phyloP scores from a whole-genome alignment of 2,797 vertebrate genomes.

The Nothura maculosa region DNA sequence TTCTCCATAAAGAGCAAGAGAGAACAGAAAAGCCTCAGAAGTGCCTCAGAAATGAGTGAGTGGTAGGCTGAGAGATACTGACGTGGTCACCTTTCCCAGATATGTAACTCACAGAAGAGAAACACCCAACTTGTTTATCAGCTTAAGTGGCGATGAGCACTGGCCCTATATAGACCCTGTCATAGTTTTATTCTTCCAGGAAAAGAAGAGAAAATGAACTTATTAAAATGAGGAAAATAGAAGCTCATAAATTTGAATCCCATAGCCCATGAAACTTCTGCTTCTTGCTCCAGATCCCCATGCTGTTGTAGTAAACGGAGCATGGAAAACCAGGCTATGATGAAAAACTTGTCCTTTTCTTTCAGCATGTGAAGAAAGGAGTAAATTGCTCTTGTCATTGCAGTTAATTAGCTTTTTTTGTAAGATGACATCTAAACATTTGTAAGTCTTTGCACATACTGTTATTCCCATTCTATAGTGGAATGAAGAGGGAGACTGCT shows the following conservation, averaged over 20 bases:
- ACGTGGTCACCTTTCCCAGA: background rate
- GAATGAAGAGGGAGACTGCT: background rate
- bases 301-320: background rate
- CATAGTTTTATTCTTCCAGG: background rate
- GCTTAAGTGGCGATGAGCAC: rapidly evolving
- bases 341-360: background rate
- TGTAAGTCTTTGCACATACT: background rate
- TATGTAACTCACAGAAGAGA: background rate
- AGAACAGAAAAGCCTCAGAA: no score
- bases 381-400: background rate
- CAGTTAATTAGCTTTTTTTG: background rate
- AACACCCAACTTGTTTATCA: background rate
- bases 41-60: background rate
- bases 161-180: background rate
- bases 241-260: background rate
- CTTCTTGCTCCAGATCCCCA: background rate
- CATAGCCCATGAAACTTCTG: background rate
- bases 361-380: background rate
- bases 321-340: background rate
- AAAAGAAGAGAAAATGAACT: rapidly evolving
- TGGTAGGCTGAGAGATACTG: background rate
- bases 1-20: background rate
- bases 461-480: background rate
- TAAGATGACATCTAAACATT: background rate
- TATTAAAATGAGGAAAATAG: background rate